Base-by-base conservation (phyloP, 1,140 invertebrate genomes). In the Drosophila mayri region DNA sequence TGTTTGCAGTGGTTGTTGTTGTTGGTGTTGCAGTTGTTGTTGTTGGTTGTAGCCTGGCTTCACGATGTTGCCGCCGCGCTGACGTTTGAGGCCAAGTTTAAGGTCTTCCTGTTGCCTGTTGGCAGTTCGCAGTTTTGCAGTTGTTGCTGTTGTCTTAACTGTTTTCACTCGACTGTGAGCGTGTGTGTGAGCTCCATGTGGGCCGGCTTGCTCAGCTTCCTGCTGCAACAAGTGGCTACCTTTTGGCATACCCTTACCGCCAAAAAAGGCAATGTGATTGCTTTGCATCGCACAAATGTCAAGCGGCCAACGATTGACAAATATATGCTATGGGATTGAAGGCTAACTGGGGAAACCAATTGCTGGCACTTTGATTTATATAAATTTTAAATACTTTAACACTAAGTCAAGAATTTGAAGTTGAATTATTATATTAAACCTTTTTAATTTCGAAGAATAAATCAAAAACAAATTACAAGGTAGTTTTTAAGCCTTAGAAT, bases 31-130 rank as follows among this genome's bases (percentile, higher is more conserved):
- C 22, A 65, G 22, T 30, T 72, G 54, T 40, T 38, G 54, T 28
- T 6, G 49, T 52, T 52, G 28, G 32, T 37, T 72, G 54, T 54
- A 28, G 63, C 44, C 49, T 74, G 70, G 63, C 55, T 81, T 85
- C 81, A 85, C 81, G 82, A 85, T 79, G 84, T 82, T 79, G 71
- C 83, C 60, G 82, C 79, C 65, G 74, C 65, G 74, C 70, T 76
- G 81, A 76, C 64, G 70, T 83, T 87, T 86, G 82, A 82, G 82
- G 82, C 82, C 82, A 86, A 86, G 82, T 86, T 86, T 86, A 86
- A 86, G 82, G 82, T 87, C 82, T 86, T 86, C 82, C 82, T 86
- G 79, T 86, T 87, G 82, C 83, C 83, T 82, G 82, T 87, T 82
- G 67, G 78, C 78, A 85, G 81, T 78, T 82, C 72, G 77, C 59